Percentiles rank a stretch among this genome's conserved stretches.
phyloP scores from a whole-genome alignment of 1,140 invertebrate genomes.

The Rhyacophila brunnea region DNA sequence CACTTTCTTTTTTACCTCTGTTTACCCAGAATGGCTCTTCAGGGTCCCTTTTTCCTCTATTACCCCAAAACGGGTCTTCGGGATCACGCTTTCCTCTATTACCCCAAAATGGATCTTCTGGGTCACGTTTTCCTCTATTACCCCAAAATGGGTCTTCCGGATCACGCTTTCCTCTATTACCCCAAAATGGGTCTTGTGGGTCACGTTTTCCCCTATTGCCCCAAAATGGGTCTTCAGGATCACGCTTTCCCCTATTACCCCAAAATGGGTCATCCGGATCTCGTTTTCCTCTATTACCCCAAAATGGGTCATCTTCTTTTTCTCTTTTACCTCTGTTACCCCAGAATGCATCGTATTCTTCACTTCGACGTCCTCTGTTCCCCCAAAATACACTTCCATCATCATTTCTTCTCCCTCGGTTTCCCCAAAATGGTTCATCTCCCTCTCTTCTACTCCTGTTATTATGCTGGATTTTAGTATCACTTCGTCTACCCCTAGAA shows the following conservation, averaged over 20 bases:
- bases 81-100: conserved; percentile 17
- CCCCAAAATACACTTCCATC: conserved; percentile 41
- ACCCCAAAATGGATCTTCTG: conserved; percentile 28
- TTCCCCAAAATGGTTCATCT: conserved; percentile 41
- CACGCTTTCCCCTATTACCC: conserved; percentile 29
- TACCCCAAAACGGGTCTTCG: conserved; percentile 32
- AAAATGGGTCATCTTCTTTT: conserved; percentile 40
- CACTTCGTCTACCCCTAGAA: conserved; percentile 14
- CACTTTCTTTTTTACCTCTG: conserved; percentile 13
- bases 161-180: conserved; percentile 24
- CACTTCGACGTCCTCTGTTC: conserved; percentile 40
- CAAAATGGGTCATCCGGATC: conserved; percentile 32
- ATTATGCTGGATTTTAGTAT: conserved; percentile 16
- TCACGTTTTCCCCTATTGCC: conserved; percentile 6
- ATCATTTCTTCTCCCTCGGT: conserved; percentile 36
- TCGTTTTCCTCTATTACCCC: conserved; percentile 37
- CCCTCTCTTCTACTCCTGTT: conserved; percentile 39
- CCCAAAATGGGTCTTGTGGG: conserved; percentile 21
- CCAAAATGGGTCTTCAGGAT: conserved; percentile 33
- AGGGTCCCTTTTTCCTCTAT: conserved; percentile 25
- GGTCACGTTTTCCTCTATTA: conserved; percentile 37
- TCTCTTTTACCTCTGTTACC: conserved; percentile 41
- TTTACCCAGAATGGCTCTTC: conserved; percentile 31
- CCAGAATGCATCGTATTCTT: conserved; percentile 40
- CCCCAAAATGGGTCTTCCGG: conserved; percentile 40